Percentiles rank a stretch among this genome's conserved stretches.
phyloP scores from a whole-genome alignment of 2,113 vertebrate species.

The Dasypus novemcinctus region DNA sequence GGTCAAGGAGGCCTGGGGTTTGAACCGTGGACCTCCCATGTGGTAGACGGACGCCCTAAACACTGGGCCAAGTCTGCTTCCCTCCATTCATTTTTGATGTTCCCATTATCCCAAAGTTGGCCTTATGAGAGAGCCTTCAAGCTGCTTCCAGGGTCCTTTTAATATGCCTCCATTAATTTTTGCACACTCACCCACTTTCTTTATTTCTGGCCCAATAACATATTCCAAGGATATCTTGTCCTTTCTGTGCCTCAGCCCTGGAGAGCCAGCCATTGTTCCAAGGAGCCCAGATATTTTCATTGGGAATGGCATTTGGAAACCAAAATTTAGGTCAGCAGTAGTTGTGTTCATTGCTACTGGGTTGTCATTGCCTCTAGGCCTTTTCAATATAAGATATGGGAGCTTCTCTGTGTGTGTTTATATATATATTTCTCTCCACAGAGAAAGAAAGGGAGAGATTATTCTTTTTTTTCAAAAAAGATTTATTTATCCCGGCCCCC shows the following conservation, averaged over 20 bases:
- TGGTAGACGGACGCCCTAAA: no score
- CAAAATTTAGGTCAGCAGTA: no score
- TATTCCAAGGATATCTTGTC: no score
- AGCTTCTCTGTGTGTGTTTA: neutral
- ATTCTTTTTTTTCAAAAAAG: no score
- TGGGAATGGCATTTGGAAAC: no score
- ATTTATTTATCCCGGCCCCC: no score
- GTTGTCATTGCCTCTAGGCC: neutral
- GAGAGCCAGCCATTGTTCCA: neutral
- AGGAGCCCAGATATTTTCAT: neutral
- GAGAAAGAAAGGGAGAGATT: neutral
- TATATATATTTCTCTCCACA: no score
- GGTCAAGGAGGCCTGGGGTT: no score
- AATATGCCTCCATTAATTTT: neutral
- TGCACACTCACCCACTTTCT: neutral
- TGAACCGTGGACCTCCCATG: no score
- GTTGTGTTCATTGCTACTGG: neutral
- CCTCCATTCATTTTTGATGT: neutral
- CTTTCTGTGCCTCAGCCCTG: neutral
- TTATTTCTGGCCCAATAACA: neutral
- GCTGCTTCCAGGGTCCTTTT: neutral
- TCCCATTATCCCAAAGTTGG: neutral
- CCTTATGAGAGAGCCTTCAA: neutral
- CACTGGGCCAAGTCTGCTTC: no score
- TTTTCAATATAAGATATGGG: neutral